These are phyloP conservation scores for Rhabdomys dilectus DNA, from an alignment of 2,113 vertebrate genomes.

Conservation along the genomic window DNA sequence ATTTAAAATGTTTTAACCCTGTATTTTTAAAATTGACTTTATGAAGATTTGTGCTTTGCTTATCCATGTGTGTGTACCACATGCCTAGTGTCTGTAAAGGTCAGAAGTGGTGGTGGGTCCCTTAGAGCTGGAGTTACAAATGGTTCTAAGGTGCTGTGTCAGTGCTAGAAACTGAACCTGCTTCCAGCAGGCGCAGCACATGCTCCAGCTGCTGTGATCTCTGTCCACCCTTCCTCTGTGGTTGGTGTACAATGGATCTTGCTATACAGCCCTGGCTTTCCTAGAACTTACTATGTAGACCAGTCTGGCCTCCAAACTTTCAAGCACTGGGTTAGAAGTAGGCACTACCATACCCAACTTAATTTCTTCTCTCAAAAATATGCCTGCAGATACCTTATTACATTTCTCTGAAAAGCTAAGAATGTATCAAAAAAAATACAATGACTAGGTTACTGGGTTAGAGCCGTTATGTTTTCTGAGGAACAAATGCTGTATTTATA, in stretches of 20 bases:
- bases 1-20: background rate
- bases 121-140: background rate
- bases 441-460: slow-evolving; percentile 70
- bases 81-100: background rate
- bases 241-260: background rate
- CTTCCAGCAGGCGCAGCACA: background rate
- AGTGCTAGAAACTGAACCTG: background rate
- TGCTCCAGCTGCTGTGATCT: background rate
- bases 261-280: background rate
- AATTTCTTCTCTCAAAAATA: background rate
- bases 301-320: background rate
- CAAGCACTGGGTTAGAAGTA: background rate
- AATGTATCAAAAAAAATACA: slow-evolving; percentile 50
- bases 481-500: slow-evolving; percentile 65
- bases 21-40: too few relatives aligned
- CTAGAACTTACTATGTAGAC: background rate
- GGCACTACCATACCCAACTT: background rate
- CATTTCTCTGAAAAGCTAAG: slow-evolving; percentile 70
- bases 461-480: slow-evolving; percentile 62
- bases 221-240: background rate
- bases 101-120: background rate
- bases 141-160: background rate
- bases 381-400: slow-evolving; percentile 22
- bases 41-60: background rate
- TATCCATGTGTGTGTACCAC: background rate